Conservation (phyloP, 2,888 invertebrate genomes). For the Acrocyrtus sp. region DNA sequence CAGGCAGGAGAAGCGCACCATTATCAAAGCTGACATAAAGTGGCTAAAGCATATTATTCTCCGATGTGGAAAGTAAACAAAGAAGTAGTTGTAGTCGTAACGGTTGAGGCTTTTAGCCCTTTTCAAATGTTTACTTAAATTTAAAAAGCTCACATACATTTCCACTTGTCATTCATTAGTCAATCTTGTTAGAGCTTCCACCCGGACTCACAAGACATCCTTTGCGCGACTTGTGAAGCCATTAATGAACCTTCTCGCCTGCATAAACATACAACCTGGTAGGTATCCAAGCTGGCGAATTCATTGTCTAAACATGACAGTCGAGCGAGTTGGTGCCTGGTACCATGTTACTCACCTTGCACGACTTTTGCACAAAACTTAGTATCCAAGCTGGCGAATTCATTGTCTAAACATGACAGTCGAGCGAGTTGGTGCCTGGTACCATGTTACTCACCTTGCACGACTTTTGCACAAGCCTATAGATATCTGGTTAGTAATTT, state of each 20-base stretch:
- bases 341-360: too few relatives aligned
- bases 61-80: neutral
- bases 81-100: neutral
- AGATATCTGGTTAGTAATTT: too few relatives aligned
- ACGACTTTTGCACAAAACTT: too few relatives aligned
- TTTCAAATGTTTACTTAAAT: neutral
- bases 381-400: neutral
- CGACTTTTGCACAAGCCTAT: too few relatives aligned
- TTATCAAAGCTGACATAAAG: too few relatives aligned
- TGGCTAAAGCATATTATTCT: too few relatives aligned
- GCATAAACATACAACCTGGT: neutral
- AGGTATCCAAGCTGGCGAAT: neutral
- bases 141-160: constrained; percentile 5
- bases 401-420: neutral
- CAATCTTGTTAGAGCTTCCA: neutral
- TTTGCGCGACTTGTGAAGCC: too few relatives aligned
- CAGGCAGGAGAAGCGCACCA: too few relatives aligned
- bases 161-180: constrained; percentile 10
- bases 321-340: neutral
- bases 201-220: too few relatives aligned
- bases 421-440: neutral
- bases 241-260: neutral
- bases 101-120: too few relatives aligned
- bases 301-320: neutral
- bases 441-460: too few relatives aligned